These are phyloP conservation scores for Cryptus armator DNA, from an alignment of 2,888 invertebrate species.

Conservation along the genomic window DNA sequence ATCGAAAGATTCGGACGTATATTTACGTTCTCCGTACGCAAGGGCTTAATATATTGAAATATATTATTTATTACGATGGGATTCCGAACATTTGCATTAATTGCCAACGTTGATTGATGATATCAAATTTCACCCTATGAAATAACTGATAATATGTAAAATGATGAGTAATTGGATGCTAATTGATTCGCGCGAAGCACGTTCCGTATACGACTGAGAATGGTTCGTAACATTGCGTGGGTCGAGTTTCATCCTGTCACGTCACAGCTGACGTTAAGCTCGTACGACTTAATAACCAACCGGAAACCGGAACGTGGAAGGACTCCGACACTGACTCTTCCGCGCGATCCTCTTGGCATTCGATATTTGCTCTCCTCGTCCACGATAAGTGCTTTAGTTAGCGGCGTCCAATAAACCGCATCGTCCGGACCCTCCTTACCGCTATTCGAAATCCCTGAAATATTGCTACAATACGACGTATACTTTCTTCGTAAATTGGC, in stretches of 20 bases:
- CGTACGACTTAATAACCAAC: background rate
- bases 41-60: background rate
- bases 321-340: background rate
- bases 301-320: background rate
- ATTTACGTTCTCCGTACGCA: background rate
- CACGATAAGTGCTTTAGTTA: background rate
- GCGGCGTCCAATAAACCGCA: background rate
- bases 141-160: background rate
- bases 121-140: background rate
- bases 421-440: background rate
- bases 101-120: background rate
- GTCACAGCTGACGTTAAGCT: background rate
- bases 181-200: background rate
- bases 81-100: background rate
- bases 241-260: background rate
- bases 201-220: background rate
- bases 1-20: background rate
- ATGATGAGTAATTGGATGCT: background rate
- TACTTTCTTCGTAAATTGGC: background rate
- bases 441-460: background rate
- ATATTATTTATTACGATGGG: background rate
- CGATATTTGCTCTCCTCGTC: conserved; percentile 20
- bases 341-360: background rate
- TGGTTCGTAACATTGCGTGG: background rate
- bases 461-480: background rate